These are phyloP conservation scores for Hedychridium roseum DNA, from an alignment of 2,888 invertebrate genomes.

Conservation along the genomic window DNA sequence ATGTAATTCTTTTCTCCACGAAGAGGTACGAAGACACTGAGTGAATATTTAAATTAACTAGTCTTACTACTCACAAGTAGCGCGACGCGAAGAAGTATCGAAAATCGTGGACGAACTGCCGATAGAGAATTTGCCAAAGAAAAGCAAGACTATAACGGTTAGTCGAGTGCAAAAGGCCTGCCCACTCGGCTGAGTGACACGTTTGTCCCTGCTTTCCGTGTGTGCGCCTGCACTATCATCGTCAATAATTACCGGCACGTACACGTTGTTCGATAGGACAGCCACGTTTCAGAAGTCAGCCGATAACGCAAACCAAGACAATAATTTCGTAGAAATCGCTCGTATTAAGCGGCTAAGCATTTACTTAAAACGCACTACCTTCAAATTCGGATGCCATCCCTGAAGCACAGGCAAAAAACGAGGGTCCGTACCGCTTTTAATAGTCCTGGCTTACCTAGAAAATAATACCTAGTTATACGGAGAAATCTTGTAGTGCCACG, in stretches of 20 bases:
- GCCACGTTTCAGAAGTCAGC: slow-evolving; percentile 46
- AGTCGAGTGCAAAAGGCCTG: slow-evolving; percentile 30
- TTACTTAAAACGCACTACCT: too few relatives aligned
- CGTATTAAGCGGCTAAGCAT: slow-evolving; percentile 11
- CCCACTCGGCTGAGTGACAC: slow-evolving; percentile 56
- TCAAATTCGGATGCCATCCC: too few relatives aligned
- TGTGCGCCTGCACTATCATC: slow-evolving; percentile 42
- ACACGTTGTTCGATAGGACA: slow-evolving; percentile 47
- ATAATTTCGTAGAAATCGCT: slow-evolving; percentile 34
- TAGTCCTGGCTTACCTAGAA: slow-evolving; percentile 19
- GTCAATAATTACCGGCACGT: slow-evolving; percentile 51
- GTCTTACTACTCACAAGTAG: too few relatives aligned
- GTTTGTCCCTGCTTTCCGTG: slow-evolving; percentile 47
- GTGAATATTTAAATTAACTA: too few relatives aligned
- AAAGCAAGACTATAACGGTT: slow-evolving; percentile 1
- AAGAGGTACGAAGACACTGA: too few relatives aligned
- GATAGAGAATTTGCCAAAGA: slow-evolving; percentile 1
- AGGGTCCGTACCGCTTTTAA: too few relatives aligned
- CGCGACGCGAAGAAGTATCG: neutral
- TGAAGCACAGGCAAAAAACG: too few relatives aligned
- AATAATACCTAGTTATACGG: slow-evolving; percentile 7
- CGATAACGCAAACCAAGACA: slow-evolving; percentile 42
- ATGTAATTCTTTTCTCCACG: too few relatives aligned
- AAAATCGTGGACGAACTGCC: neutral
- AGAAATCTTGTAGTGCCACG: slow-evolving; percentile 3